Percentiles rank a stretch among this genome's conserved stretches.
Evolutionary conservation across 2,888 invertebrate genomes (phyloP).

Genomic region (Zygothrica quintamaculata): DNA sequence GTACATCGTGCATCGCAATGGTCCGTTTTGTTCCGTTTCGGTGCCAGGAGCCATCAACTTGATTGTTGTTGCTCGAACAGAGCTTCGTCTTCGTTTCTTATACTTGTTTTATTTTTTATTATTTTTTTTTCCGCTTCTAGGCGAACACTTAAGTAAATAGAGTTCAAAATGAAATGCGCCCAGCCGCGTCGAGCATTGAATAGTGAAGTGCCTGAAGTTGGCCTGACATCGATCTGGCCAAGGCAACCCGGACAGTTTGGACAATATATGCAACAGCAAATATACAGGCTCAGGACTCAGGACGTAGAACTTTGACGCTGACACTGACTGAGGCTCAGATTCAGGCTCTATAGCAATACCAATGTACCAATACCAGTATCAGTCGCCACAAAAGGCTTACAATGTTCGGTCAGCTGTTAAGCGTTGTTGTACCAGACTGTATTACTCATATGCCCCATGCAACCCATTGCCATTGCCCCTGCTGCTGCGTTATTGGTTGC

Average conservation of each 20-base stretch:
- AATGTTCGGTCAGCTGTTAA: constrained; percentile 66
- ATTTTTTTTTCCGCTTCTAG: constrained; percentile 54
- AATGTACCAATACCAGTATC: constrained; percentile 2
- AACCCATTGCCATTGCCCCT: constrained; percentile 4
- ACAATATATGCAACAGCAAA: background rate
- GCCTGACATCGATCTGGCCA: constrained; percentile 73
- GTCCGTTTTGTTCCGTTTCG: background rate
- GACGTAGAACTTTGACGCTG: too few species aligned
- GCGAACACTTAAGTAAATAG: constrained; percentile 78
- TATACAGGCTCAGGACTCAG: too few species aligned
- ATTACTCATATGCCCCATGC: constrained; percentile 28
- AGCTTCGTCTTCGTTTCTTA: constrained; percentile 57
- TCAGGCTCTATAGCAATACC: too few species aligned
- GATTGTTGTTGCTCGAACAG: constrained; percentile 57
- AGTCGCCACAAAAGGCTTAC: constrained; percentile 55
- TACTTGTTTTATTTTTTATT: too few species aligned
- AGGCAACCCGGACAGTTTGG: constrained; percentile 7
- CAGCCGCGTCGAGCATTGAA: constrained; percentile 59
- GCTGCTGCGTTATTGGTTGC: too few species aligned
- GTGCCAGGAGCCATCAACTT: constrained; percentile 49
- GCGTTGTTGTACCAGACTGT: constrained; percentile 49
- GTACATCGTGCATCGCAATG: background rate
- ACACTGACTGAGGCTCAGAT: too few species aligned
- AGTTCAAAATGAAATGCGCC: constrained; percentile 76
- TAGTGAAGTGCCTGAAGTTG: constrained; percentile 60